Evolutionary conservation across 2,113 vertebrate species (phyloP), one percentile per base, ranked within the genome.

Genomic region (Zosterops hypoxanthus): DNA sequence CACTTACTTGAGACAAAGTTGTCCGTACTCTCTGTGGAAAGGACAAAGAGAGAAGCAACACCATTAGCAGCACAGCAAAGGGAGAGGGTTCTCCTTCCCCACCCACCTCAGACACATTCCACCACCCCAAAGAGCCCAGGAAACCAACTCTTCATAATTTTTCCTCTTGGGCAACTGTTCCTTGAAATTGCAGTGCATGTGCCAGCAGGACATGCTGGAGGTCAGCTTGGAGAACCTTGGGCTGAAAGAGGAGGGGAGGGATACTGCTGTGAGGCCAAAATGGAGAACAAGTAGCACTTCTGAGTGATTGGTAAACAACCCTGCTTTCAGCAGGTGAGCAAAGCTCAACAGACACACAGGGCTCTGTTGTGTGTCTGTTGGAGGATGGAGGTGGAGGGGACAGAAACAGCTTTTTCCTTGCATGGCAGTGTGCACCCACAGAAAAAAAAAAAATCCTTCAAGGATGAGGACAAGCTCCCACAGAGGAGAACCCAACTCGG

Each of bases 1-100:
- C 64, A 98, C 98, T 98, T 98, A 98, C 98, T 97, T 94, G 98
- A 98, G 59, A 98, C 97, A 95, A 98, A 98, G 96, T 97, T 98
- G 89, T 98, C 98, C 4, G 98, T 98, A 96, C 97, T 98, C 88
- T 98, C 98, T 98, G 98, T 24, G 90, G 86, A 88, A 97, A 95
- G 59, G 89, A 97, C 63, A 97, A 96, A 98, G 77, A 95, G 61
- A 92, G 49, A 94, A 92, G 95, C 87, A 97, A 59, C 63, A 97
- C 34, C 68, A 34, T 91, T 79, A 97, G 73, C 49, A 66, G 47
- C 55, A 56, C 5, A 64, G 65, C 65, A 94, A 55, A 46, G 34
- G 29, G n/a, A 88, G 17, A 39, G 8, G 2, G 5, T 1, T 33
- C 15, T 53, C 53, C 68, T 60, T 91, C 61, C 31, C 71, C 64